Percentiles rank a stretch among this genome's conserved stretches.
Conservation (phyloP, 2,113 vertebrate species). For the Eidolon helvum region DNA sequence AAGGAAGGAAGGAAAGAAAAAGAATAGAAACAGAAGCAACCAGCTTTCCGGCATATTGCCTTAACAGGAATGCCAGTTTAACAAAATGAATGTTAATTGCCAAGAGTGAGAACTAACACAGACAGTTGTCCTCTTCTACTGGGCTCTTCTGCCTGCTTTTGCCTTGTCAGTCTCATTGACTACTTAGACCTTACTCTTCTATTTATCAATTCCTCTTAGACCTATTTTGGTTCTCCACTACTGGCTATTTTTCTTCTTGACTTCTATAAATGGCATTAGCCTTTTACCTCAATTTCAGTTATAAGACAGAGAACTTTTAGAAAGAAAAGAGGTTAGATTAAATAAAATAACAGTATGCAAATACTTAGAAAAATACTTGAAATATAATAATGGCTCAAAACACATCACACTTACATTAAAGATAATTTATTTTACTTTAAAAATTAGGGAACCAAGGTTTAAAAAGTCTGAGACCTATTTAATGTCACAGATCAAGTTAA, state of each 20-base stretch:
- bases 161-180: neutral
- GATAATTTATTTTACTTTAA: slow-evolving; percentile 24
- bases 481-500: slow-evolving; percentile 4
- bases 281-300: neutral
- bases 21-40: neutral
- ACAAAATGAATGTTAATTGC: neutral
- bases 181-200: neutral
- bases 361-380: neutral
- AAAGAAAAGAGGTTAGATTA: neutral
- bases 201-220: neutral
- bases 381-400: neutral
- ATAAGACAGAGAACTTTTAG: neutral
- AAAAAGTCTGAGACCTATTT: neutral
- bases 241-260: neutral
- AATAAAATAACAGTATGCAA: neutral
- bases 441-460: neutral
- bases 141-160: neutral
- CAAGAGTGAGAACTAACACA: neutral
- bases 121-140: neutral
- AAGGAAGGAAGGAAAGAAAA: no score
- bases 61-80: neutral
- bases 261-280: neutral
- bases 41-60: neutral
- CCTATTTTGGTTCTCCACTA: neutral
- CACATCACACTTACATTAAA: neutral